phyloP scores from a whole-genome alignment of 92 coral and sea anemone species.

The Heliopora coerulea region DNA sequence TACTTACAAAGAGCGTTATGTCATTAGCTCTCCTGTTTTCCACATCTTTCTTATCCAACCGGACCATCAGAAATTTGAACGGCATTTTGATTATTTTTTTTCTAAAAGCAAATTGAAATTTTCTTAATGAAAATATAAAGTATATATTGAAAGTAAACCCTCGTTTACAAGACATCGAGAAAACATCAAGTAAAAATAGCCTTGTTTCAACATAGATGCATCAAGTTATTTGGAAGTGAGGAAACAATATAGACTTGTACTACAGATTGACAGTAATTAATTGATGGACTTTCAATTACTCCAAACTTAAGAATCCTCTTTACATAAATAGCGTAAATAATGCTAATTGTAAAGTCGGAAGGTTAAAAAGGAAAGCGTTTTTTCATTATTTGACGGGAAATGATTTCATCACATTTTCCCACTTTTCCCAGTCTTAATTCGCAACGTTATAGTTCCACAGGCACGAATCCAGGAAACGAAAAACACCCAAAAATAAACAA shows the following conservation, averaged over 20 bases:
- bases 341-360: slow-evolving; percentile 25
- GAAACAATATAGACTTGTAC: slow-evolving; percentile 10
- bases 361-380: slow-evolving; percentile 8
- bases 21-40: no score
- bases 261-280: slow-evolving; percentile 22
- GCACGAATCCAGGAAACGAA: no score
- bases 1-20: no score
- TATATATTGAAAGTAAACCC: not conserved
- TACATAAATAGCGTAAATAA: slow-evolving; percentile 18
- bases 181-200: not conserved
- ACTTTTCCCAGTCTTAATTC: not conserved
- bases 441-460: not conserved
- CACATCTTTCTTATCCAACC: no score
- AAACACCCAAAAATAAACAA: no score
- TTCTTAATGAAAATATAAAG: not conserved
- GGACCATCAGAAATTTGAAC: no score
- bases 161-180: no score
- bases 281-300: slow-evolving; percentile 34
- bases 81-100: no score
- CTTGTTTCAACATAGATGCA: not conserved
- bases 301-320: slow-evolving; percentile 15
- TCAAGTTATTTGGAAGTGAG: not conserved
- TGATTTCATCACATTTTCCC: slow-evolving; percentile 13
- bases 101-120: not conserved
- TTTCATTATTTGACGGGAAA: not conserved